Evolutionary conservation across 2,113 vertebrate genomes (phyloP), one percentile per base, ranked within the genome.

Genomic region (Panthera uncia): DNA sequence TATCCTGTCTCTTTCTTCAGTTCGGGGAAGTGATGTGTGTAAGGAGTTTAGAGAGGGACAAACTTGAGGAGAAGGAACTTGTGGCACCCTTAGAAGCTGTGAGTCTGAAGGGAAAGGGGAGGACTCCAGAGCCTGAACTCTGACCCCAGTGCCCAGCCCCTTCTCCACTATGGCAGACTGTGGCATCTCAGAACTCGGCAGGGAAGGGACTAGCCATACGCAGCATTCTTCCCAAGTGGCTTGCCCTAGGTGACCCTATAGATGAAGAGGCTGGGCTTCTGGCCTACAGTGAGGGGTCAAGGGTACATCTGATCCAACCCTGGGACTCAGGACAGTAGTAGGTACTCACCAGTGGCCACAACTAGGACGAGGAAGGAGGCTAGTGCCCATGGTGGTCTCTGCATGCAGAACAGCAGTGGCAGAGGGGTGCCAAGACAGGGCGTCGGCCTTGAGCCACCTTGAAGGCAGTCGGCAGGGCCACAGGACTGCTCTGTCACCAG

Each of bases 331-430:
- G 48, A 57, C 57, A 82, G 31, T 31, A 36, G 63, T 16, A 80
- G 31, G 38, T 91, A 97, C 97, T 98, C 93, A 97, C 93, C 97
- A 41, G 97, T 97, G 16, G 97, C 94, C 31, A 95, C 73, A 16
- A 92, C 89, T 92, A 84, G 96, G 45, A 97, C 98, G 55, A 97
- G 81, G 29, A 98, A 97, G 83, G 29, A 98, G 85, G 85, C 82
- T 97, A 82, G 80, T 71, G 69, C 98, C 97, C 96, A 97, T 95
- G 81, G 96, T 90, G 61, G 65, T 27, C 21, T 74, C 91, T 63
- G 87, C 41, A 5, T 31, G 8, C 29, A 87, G 83, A 48, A 93
- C 23, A 23, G 83, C 50, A 92, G 76, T 23, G 68, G 48, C 78
- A 25, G 36, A 57, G 65, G 11, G 52, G 71, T 97, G 4, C 82